A percentile compares a stretch with the other conserved stretches of the same genome.
Conservation (phyloP, 37 sponge, comb jelly and placozoan genomes). For the Mnemiopsis leidyi region DNA sequence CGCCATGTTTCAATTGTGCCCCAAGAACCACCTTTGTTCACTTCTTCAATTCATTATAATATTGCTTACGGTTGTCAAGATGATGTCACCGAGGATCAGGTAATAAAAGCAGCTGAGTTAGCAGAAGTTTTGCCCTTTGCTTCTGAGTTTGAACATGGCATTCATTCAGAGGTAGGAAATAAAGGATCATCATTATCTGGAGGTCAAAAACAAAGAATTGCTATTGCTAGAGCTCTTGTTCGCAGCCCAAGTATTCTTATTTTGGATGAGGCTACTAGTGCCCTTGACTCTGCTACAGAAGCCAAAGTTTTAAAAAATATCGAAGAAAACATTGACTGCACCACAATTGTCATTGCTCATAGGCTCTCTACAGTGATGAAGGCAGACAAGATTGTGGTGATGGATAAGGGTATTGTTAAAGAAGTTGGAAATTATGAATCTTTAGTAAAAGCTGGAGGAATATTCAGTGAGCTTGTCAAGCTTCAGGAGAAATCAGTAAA, state of each 20-base stretch:
- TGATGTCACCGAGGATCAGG: not conserved
- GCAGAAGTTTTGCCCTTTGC: conserved; percentile 23
- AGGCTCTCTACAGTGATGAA: not conserved
- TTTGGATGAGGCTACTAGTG: conserved; percentile 62
- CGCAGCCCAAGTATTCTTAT: conserved; percentile 10
- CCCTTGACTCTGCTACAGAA: conserved; percentile 52
- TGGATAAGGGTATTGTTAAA: conserved; percentile 39
- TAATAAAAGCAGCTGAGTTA: not conserved
- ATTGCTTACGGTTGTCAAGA: conserved; percentile 3
- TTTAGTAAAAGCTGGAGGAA: conserved; percentile 10
- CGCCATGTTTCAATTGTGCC: conserved; percentile 29
- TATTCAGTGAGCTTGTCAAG: conserved; percentile 42
- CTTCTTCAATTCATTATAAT: conserved; percentile 14
- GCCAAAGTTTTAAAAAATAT: conserved; percentile 1
- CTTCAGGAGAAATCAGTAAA: not conserved
- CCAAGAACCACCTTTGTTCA: conserved; percentile 64
- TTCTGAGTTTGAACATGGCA: not conserved
- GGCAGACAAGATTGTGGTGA: conserved; percentile 42
- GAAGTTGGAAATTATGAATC: conserved; percentile 42
- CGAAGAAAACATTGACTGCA: not conserved
- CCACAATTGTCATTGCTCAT: conserved; percentile 60
- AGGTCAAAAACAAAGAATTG: conserved; percentile 60
- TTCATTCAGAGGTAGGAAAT: not conserved
- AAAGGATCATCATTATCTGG: conserved; percentile 37
- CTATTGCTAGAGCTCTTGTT: conserved; percentile 42